Conservation (phyloP, 1,140 invertebrate genomes). For the Drosophila orosa region DNA sequence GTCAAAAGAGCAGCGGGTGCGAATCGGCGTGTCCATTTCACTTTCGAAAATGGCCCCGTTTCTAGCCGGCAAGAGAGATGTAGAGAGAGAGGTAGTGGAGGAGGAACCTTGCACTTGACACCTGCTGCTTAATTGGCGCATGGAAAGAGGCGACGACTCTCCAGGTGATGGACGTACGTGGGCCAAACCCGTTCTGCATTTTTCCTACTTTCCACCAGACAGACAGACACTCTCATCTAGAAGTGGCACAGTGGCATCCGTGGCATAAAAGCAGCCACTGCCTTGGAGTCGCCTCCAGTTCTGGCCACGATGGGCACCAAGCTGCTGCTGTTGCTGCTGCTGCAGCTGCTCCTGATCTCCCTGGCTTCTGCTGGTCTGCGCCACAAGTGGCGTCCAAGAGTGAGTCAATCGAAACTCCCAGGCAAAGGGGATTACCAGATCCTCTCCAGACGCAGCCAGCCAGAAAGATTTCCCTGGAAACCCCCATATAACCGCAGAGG, state of each 20-base stretch:
- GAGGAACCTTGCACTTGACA: constrained; percentile 42
- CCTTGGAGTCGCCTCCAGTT: constrained; percentile 38
- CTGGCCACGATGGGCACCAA: constrained; percentile 55
- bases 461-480: not conserved
- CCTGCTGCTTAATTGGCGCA: constrained; percentile 42
- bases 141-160: constrained; percentile 19
- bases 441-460: constrained; percentile 25
- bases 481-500: constrained; percentile 29
- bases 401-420: constrained; percentile 16
- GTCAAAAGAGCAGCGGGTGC: constrained; percentile 28
- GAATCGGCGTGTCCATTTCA: constrained; percentile 29
- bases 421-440: constrained; percentile 59
- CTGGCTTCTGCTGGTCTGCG: not conserved
- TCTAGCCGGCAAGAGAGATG: not conserved
- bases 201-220: constrained; percentile 47
- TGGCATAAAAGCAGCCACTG: constrained; percentile 55
- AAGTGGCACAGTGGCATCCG: constrained; percentile 35
- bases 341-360: constrained; percentile 12
- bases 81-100: not conserved
- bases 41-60: constrained; percentile 40
- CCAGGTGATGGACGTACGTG: constrained; percentile 10
- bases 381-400: constrained; percentile 36
- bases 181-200: constrained; percentile 29
- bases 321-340: constrained; percentile 19
- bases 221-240: constrained; percentile 43